Percentiles rank a stretch among this genome's conserved stretches.
Evolutionary conservation across 2,888 invertebrate genomes (phyloP).

Genomic region (Eupithecia subumbrata): DNA sequence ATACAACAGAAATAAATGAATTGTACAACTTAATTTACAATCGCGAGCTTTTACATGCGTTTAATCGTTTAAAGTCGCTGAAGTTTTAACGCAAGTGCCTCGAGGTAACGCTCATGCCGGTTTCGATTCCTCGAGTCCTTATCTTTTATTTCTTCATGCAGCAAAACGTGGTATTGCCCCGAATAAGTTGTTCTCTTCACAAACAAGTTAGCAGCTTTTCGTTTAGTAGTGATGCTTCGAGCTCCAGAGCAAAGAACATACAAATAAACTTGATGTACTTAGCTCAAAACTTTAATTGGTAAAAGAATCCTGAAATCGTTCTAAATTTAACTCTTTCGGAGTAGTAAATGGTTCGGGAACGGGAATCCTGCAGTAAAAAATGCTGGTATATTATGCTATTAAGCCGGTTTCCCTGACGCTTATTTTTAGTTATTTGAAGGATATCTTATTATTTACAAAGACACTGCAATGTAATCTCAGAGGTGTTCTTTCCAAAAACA

Average conservation of each 20-base stretch:
- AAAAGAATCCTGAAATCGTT: constrained; percentile 2
- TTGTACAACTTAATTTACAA: too few relatives aligned
- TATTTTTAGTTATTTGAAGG: constrained; percentile 24
- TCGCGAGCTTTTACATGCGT: too few relatives aligned
- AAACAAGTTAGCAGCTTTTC: constrained; percentile 33
- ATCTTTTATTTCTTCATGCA: constrained; percentile 27
- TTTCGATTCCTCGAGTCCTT: neutral
- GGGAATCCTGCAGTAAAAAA: constrained; percentile 20
- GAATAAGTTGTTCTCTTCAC: constrained; percentile 36
- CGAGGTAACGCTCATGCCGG: too few relatives aligned
- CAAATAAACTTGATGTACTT: neutral
- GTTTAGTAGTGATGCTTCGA: constrained; percentile 33
- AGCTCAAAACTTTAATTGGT: neutral
- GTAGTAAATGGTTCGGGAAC: constrained; percentile 11
- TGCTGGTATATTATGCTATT: constrained; percentile 21
- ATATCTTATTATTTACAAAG: neutral
- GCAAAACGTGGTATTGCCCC: constrained; percentile 7
- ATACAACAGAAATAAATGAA: too few relatives aligned
- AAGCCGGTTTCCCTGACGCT: constrained; percentile 20
- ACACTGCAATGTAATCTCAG: neutral
- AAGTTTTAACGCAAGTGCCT: too few relatives aligned
- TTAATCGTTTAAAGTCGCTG: too few relatives aligned
- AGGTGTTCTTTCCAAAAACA: too few relatives aligned
- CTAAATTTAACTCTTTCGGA: constrained; percentile 15
- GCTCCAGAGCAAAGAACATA: constrained; percentile 11